Evolutionary conservation across 1,140 invertebrate genomes (phyloP), one percentile per base, ranked within the genome.

Genomic region (Heliothis subflexa): DNA sequence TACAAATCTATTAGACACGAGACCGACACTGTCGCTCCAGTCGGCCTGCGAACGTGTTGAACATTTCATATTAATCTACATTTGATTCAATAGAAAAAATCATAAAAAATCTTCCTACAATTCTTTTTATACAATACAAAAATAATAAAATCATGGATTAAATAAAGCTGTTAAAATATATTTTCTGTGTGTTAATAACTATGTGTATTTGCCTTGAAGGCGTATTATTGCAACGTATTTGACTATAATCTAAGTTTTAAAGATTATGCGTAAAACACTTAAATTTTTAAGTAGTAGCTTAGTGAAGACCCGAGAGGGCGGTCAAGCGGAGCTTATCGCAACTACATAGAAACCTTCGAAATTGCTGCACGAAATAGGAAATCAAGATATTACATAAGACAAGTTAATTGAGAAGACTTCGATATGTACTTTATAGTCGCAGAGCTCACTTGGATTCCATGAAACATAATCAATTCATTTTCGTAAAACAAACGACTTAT

Each of bases 221-320:
- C 90, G 78, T 83, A 83, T 92, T 93, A 94, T 94, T 94, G 92
- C 92, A 94, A 90, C 90, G 78, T 66, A 81, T 90, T 77, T 86
- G 70, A 92, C 90, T 93, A 90, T 86, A 83, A 85, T 79, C 87
- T 91, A 91, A 81, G 68, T 82, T 75, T 84, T 85, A 80, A 85
- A 82, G 80, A 93, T 93, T 93, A 93, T 93, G 91, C 90, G 83
- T 84, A 81, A 28, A 83, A 83, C 74, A 80, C 77, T 83, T 57
- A 50, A 66, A 62, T 54, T 70, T 77, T 81, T 87, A 87, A 87
- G 84, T 87, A 83, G 81, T 50, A 71, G 66, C 57, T 66, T 18
- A 45, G 14, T 49, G 25, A 61, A 47, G 49, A 18, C 25, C 59
- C 73, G 45, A 62, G n/a, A 0, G 18, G 0, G 40, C n/a, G 73